Conservation (phyloP, 2,113 vertebrate genomes). For the Urocynchramus pylzowi region DNA sequence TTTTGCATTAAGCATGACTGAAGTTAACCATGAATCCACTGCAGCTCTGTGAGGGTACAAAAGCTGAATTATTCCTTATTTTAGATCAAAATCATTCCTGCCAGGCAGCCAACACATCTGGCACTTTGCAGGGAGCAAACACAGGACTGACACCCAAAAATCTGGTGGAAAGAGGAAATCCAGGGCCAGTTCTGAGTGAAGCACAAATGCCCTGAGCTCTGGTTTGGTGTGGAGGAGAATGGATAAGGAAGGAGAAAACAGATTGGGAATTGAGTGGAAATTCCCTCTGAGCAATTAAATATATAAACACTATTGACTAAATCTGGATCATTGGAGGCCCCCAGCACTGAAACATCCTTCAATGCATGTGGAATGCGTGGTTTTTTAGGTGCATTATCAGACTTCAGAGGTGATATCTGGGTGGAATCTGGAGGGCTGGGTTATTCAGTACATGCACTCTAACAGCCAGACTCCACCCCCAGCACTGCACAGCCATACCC, state of each 20-base stretch:
- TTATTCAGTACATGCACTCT: neutral
- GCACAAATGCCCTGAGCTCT: neutral
- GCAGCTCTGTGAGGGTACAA: neutral
- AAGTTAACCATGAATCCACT: neutral
- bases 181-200: neutral
- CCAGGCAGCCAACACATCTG: neutral
- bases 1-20: neutral
- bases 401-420: rapidly evolving
- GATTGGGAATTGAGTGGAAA: neutral
- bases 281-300: neutral
- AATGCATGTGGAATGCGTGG: neutral
- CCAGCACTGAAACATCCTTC: neutral
- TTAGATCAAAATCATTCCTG: neutral
- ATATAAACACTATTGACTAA: neutral
- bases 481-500: neutral
- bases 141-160: neutral
- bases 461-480: neutral
- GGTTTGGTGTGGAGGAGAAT: neutral
- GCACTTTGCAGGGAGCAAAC: neutral
- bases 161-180: neutral
- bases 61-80: neutral
- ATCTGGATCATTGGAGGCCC: neutral
- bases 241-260: no score
- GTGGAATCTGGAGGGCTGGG: neutral
- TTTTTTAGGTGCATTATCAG: neutral